Evolutionary conservation across 1,140 invertebrate species (phyloP).

Genomic region (Diachasmimorpha longicaudata): DNA sequence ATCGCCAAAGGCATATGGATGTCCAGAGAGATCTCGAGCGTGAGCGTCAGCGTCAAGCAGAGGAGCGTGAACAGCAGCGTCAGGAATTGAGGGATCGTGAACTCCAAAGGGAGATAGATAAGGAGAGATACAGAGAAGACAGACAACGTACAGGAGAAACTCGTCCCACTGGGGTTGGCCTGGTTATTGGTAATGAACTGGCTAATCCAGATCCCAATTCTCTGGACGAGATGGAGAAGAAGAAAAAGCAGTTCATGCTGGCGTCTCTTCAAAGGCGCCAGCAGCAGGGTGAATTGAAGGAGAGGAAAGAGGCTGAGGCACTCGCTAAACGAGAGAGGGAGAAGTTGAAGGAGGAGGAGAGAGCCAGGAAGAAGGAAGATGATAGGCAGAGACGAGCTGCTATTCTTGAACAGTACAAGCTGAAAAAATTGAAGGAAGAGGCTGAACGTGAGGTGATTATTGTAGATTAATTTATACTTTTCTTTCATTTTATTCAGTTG

Average conservation of each 20-base stretch:
- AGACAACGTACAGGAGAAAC: slow-evolving; percentile 33
- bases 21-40: slow-evolving; percentile 53
- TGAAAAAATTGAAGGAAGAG: slow-evolving; percentile 93
- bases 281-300: slow-evolving; percentile 86
- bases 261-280: slow-evolving; percentile 85
- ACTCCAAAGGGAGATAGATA: slow-evolving; percentile 52
- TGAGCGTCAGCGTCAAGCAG: slow-evolving; percentile 54
- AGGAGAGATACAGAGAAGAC: slow-evolving; percentile 55
- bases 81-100: slow-evolving; percentile 51
- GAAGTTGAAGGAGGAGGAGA: slow-evolving; percentile 84
- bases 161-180: slow-evolving; percentile 63
- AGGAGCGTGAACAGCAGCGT: slow-evolving; percentile 54
- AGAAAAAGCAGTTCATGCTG: slow-evolving; percentile 88
- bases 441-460: slow-evolving; percentile 80
- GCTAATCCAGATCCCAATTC: slow-evolving; percentile 73
- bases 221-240: slow-evolving; percentile 87
- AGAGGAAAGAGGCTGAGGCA: slow-evolving; percentile 83
- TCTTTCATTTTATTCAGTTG: neutral
- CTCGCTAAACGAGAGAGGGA: slow-evolving; percentile 79
- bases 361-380: slow-evolving; percentile 86
- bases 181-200: slow-evolving; percentile 74
- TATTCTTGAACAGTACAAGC: slow-evolving; percentile 93
- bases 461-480: neutral
- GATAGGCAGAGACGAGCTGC: slow-evolving; percentile 83
- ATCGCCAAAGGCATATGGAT: slow-evolving; percentile 48